Conservation (phyloP, 2,888 invertebrate genomes). For the Glomeris marginata region DNA sequence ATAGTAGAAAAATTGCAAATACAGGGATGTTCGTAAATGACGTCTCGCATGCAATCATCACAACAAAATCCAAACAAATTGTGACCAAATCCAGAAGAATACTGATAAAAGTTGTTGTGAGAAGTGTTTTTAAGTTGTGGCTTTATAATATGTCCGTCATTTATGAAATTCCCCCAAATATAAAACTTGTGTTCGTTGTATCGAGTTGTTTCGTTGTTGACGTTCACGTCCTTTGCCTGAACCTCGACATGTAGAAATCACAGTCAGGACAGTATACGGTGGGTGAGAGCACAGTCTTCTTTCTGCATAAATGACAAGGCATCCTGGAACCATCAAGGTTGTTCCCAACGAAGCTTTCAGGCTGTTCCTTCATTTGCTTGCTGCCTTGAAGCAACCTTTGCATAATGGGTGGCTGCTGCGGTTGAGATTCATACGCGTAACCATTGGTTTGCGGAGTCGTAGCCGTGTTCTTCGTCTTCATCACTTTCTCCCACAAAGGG, state of each 20-base stretch:
- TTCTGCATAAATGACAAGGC: constrained; percentile 73
- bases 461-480: constrained; percentile 43
- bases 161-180: not conserved
- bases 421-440: constrained; percentile 1
- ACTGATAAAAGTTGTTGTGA: not conserved
- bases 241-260: constrained; percentile 62
- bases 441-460: constrained; percentile 13
- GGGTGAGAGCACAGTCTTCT: constrained; percentile 60
- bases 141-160: not conserved
- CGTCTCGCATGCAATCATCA: no score
- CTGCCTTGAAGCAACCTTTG: not conserved
- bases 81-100: constrained; percentile 1
- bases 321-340: constrained; percentile 22
- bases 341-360: no score
- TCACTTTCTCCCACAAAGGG: constrained; percentile 70
- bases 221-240: constrained; percentile 20
- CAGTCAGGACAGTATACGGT: constrained; percentile 77
- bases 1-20: no score
- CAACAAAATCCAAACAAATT: not conserved
- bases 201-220: not conserved
- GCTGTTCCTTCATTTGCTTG: no score
- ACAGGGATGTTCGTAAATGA: no score
- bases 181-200: not conserved
- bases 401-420: not conserved
- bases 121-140: not conserved